These are phyloP conservation scores for Mixornis gularis DNA, from an alignment of 2,113 vertebrate genomes.

Conservation along the genomic window DNA sequence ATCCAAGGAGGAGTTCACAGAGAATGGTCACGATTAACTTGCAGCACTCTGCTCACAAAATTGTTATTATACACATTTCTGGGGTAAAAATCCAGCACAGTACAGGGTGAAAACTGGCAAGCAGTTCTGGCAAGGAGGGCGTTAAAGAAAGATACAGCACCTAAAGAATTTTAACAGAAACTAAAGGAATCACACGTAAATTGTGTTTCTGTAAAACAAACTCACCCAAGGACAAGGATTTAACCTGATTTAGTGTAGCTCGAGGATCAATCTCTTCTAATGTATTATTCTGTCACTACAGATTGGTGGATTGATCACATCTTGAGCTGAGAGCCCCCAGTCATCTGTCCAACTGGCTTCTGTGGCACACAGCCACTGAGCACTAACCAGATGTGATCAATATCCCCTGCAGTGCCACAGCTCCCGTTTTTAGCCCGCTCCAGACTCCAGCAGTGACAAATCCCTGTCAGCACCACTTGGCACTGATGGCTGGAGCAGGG, in stretches of 20 bases:
- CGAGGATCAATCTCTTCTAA: constrained; percentile 5
- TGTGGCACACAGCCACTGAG: neutral
- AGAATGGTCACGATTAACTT: neutral
- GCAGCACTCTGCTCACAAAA: neutral
- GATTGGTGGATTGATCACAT: constrained; percentile 27
- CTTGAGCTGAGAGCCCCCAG: neutral
- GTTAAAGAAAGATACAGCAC: neutral
- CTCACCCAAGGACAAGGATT: neutral
- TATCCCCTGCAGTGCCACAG: neutral
- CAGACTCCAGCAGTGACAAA: neutral
- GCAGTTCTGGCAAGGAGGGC: neutral
- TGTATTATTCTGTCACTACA: constrained; percentile 16
- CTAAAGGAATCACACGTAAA: neutral
- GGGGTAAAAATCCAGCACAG: neutral
- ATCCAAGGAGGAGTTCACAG: neutral
- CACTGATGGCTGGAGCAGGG: neutral
- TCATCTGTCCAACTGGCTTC: neutral
- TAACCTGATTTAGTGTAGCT: constrained; percentile 1
- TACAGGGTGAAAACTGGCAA: neutral
- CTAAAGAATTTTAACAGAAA: neutral
- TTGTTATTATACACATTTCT: neutral
- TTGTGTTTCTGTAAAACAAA: neutral
- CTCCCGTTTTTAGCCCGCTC: neutral
- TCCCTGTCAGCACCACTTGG: neutral
- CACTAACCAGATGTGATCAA: neutral